Percentiles rank a stretch among this genome's conserved stretches.
Conservation (phyloP, 2,797 vertebrate species). For the Capromys pilorides region DNA sequence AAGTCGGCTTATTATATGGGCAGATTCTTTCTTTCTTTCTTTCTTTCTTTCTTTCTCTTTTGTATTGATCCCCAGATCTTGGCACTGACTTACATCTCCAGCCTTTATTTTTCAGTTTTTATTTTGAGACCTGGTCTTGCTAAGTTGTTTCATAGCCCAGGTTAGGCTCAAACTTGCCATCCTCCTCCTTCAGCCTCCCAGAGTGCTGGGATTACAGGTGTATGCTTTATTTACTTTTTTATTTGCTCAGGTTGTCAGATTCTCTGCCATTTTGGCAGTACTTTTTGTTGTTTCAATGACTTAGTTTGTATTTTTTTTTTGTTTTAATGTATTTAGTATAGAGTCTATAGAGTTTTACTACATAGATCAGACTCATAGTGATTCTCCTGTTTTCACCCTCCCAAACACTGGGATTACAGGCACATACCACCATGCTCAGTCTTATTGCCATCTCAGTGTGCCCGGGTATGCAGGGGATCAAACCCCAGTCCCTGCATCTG, state of each 20-base stretch:
- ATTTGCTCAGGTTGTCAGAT: slow-evolving; percentile 19
- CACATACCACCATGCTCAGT: too few species aligned
- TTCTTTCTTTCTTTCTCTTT: not conserved
- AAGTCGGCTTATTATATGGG: slow-evolving; percentile 8
- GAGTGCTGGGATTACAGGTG: not conserved
- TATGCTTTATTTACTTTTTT: not conserved
- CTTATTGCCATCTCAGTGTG: too few species aligned
- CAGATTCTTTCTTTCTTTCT: not conserved
- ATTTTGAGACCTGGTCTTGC: not conserved
- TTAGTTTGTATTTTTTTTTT: slow-evolving; percentile 41
- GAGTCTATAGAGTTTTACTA: too few species aligned
- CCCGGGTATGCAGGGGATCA: too few species aligned
- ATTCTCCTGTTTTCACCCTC: too few species aligned
- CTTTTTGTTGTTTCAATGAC: slow-evolving; percentile 36
- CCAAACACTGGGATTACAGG: too few species aligned
- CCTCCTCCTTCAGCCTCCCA: not conserved
- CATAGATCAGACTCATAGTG: too few species aligned
- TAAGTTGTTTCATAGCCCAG: not conserved
- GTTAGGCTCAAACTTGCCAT: not conserved
- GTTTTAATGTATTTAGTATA: too few species aligned
- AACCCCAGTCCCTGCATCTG: too few species aligned
- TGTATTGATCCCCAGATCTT: not conserved
- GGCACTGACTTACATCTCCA: not conserved
- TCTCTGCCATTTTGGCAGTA: not conserved
- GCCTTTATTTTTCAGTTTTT: not conserved